Evolutionary conservation across 2,888 invertebrate genomes (phyloP), one percentile per base, ranked within the genome.

Genomic region (Archips xylosteana): DNA sequence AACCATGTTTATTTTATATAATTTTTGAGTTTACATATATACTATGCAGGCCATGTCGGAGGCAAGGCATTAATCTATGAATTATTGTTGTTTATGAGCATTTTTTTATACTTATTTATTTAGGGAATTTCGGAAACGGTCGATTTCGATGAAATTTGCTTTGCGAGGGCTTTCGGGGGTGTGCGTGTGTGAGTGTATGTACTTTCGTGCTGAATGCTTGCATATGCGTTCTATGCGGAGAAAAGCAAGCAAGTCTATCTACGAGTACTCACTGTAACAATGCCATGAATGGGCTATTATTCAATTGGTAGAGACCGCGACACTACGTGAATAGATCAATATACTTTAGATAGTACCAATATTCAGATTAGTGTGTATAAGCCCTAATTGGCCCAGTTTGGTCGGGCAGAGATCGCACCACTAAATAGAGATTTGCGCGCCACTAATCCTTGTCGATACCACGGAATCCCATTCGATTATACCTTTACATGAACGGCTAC

Each of bases 381-480:
- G 88, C 91, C 90, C 87, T 92, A 92, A 92, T 93, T 93, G 92
- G 90, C 91, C 92, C 85, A 88, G 89, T 91, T 91, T 81, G 86
- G 84, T 83, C 81, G 87, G 83, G 82, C 86, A 83, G 85, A 87
- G 88, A 90, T 89, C 89, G 88, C 82, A 83, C 86, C 87, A 89
- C 89, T 92, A 91, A 92, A 92, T 89, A 91, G 89, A 91, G 92
- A 92, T 92, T 93, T 92, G 88, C 81, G 85, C 84, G 83, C 82
- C 83, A 85, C 86, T 92, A 92, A 92, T 91, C 91, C 91, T 78
- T 80, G 86, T 86, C 89, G 89, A 91, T 90, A 72, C 90, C 89
- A 84, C 82, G 78, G 82, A 86, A 88, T 89, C 86, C 88, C 85
- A 81, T 81, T 81, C 81, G 79, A 83, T 84, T 82, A 87, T 87